phyloP scores from a whole-genome alignment of 1,140 invertebrate genomes.

The Zaprionus ornatus region DNA sequence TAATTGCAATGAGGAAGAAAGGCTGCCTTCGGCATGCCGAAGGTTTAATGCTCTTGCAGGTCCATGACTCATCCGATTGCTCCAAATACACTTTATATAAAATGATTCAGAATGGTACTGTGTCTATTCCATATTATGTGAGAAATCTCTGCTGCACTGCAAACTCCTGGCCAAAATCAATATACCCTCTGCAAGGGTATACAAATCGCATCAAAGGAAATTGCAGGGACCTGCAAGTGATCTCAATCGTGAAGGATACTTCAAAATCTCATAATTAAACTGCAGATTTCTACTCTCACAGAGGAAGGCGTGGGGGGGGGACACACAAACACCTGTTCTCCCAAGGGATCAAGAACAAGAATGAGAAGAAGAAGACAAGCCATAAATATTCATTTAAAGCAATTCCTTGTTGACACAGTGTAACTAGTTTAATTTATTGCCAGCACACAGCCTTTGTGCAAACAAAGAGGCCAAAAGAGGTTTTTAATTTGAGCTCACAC shows the following conservation, averaged over 20 bases:
- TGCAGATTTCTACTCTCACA: background rate
- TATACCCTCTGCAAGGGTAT: too few species aligned
- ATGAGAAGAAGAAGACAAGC: conserved; percentile 4
- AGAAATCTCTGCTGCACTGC: too few species aligned
- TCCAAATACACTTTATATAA: too few species aligned
- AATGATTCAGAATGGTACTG: too few species aligned
- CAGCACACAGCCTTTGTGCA: conserved; percentile 58
- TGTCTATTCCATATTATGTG: too few species aligned
- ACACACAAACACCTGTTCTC: conserved; percentile 10
- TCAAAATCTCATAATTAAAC: conserved; percentile 12
- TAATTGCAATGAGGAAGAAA: conserved; percentile 27
- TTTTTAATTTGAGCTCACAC: conserved; percentile 61
- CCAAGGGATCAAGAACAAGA: background rate
- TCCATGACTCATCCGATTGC: too few species aligned
- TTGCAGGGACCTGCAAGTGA: conserved; percentile 4
- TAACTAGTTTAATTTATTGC: conserved; percentile 76
- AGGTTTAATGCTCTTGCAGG: too few species aligned
- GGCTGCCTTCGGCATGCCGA: too few species aligned
- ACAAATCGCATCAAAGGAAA: conserved; percentile 28
- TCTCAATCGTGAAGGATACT: background rate
- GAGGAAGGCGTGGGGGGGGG: too few species aligned
- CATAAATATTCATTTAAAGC: conserved; percentile 76
- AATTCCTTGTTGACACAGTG: conserved; percentile 77
- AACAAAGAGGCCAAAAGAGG: conserved; percentile 61
- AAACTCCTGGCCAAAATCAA: too few species aligned